Evolutionary conservation across 2,113 vertebrate species (phyloP).

Genomic region (Rhegmatorhina hoffmannsi): DNA sequence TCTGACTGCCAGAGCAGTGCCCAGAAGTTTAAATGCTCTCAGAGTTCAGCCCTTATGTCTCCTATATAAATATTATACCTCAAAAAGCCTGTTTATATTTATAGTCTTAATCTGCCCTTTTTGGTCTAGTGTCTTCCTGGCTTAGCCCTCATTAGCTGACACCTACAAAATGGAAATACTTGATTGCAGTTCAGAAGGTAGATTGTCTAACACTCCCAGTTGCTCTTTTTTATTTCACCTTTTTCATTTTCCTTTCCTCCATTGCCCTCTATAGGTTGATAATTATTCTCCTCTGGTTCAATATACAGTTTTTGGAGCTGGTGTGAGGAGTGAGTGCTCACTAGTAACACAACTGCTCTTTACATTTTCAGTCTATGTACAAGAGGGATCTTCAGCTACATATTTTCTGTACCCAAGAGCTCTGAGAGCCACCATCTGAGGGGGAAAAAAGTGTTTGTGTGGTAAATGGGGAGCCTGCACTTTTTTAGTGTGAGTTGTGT

Average conservation of each 20-base stretch:
- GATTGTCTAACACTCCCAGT: not conserved
- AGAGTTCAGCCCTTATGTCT: not conserved
- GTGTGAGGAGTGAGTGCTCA: not conserved
- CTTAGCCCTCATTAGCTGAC: not conserved
- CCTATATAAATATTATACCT: not conserved
- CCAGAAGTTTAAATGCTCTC: not conserved
- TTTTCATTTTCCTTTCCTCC: constrained; percentile 61
- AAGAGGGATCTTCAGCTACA: not conserved
- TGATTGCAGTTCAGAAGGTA: not conserved
- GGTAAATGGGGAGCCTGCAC: not conserved
- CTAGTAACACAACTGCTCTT: not conserved
- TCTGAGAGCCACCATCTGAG: not conserved
- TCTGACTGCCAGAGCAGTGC: not conserved
- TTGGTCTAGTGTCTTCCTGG: not conserved
- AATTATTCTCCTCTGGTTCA: constrained; percentile 44
- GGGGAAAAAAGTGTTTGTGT: not conserved
- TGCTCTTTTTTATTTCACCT: constrained; percentile 19
- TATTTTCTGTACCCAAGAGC: not conserved
- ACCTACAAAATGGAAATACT: not conserved
- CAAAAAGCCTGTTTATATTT: not conserved
- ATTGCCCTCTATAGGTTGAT: constrained; percentile 67
- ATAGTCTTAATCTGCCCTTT: not conserved
- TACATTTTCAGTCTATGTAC: not conserved
- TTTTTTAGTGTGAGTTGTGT: not conserved
- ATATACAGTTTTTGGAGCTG: not conserved